Evolutionary conservation across 2,797 vertebrate genomes (phyloP), one percentile per base, ranked within the genome.

Genomic region (Bucorvus abyssinicus): DNA sequence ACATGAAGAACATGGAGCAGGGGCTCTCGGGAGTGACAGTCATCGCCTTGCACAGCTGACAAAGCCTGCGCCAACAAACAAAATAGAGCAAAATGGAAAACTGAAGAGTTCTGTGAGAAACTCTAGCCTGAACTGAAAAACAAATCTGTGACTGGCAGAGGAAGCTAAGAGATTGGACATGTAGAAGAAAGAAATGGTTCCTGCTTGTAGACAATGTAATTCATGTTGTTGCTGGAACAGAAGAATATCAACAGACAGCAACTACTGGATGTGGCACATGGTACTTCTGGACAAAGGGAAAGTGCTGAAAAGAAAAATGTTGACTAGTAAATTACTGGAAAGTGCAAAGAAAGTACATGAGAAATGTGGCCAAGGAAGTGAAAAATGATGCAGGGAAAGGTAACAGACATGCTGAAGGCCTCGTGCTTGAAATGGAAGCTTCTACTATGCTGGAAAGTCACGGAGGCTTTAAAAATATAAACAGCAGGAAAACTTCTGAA

Each of bases 11-110:
- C 21, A 44, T 0, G 1, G 29, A 84, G 79, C 73, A 53, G 52
- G 16, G 38, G 61, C 49, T 73, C 60, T 86, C 29, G 15, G 69
- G 49, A 84, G 22, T 6, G 9, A n/a, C 40, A 83, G 53, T 12
- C 18, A 7, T 32, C 45, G 30, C 4, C 1, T 49, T 56, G 34
- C 57, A 45, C 9, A 27, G 47, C 78, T 89, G 73, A 44, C 90
- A 74, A 84, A 76, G 7, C 45, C 84, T 76, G 52, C 76, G 74
- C 91, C 75, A 74, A 53, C 65, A 89, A 81, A 55, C 8, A 65
- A 50, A 80, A 38, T 1, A 65, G 40, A 84, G 13, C 36, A 67
- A 61, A 79, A 60, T 34, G 49, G 32, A 49, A 76, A 84, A 74
- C 71, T 8, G 21, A 67, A 42, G 71, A 60, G 42, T 60, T 92